Base-by-base conservation (phyloP, 2,888 invertebrate species). In the Ophion ellenae region DNA sequence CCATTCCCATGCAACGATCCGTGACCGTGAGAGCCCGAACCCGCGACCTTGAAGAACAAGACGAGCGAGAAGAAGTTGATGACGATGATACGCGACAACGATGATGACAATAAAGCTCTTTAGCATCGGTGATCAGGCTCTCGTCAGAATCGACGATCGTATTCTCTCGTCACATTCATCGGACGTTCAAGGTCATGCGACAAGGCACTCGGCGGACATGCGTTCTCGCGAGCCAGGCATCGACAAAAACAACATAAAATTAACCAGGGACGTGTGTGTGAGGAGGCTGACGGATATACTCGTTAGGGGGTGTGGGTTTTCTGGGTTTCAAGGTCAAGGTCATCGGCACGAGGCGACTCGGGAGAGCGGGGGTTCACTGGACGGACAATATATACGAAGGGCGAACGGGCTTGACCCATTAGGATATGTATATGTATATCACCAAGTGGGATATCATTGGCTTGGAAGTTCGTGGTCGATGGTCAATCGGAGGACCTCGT, bases 401-500 rank as follows among this genome's bases (percentile, higher is more conserved):
- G 45, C 71, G 59, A 74, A 40, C 66, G 80, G 64, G 61, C 66
- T 82, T 69, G 77, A 76, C 69, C 63, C 73, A 61, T 69, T 77
- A 67, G 82, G 84, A 85, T 86, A 53, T 53, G 53, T 17, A 53
- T 53, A 53, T 53, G 53, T 53, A 53, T 53, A 53, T 76, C 32
- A 73, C 76, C 77, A 61, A 77, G 57, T 75, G 69, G 45, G 73
- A 81, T 81, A 64, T 40, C 66, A 74, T 85, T 77, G 81, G 81
- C 77, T 53, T 77, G 83, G 86, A 81, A 80, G 59, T 83, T 83
- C 84, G 81, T 81, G 85, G 85, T 83, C 85, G 85, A 85, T 80
- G 86, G 87, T 83, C 87, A 89, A 91, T 91, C 90, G 92, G 93
- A 93, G 93, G 93, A 93, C 93, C 93, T 93, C 90, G 92, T 88